A percentile compares a stretch with the other conserved stretches of the same genome.
These are phyloP conservation scores for Zoroaster sp. DNA, from an alignment of 53 echinoderm and acorn worm genomes.

Conservation along the genomic window DNA sequence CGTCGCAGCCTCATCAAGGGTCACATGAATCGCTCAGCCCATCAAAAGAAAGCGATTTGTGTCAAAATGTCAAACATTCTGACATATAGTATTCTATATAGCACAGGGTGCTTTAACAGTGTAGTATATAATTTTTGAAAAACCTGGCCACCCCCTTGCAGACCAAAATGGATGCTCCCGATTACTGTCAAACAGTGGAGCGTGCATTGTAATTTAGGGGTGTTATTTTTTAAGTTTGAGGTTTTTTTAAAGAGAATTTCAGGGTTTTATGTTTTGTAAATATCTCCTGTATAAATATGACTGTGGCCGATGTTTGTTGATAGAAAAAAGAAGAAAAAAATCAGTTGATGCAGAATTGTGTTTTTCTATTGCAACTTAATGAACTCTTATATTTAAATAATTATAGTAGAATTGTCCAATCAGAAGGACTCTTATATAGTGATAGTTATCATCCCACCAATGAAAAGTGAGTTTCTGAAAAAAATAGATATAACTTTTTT, in stretches of 20 bases:
- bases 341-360: neutral
- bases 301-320: neutral
- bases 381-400: neutral
- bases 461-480: neutral
- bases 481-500: neutral
- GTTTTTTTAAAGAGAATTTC: conserved; percentile 14
- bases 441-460: conserved; percentile 12
- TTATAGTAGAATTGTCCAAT: conserved; percentile 14
- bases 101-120: conserved; percentile 34
- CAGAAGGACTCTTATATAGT: conserved; percentile 2
- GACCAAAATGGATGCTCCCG: conserved; percentile 27
- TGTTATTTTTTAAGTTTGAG: neutral
- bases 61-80: conserved; percentile 77
- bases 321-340: neutral
- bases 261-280: conserved; percentile 37
- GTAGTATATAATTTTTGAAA: neutral
- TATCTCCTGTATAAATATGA: conserved; percentile 41
- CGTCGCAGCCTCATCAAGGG: neutral
- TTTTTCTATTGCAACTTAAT: neutral
- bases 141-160: conserved; percentile 19
- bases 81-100: conserved; percentile 59
- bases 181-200: conserved; percentile 59
- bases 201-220: conserved; percentile 24
- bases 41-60: conserved; percentile 66
- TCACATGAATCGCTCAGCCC: conserved; percentile 56